Percentiles rank a stretch among this genome's conserved stretches.
phyloP scores from a whole-genome alignment of 2,113 vertebrate species.

The Cottus gobio region DNA sequence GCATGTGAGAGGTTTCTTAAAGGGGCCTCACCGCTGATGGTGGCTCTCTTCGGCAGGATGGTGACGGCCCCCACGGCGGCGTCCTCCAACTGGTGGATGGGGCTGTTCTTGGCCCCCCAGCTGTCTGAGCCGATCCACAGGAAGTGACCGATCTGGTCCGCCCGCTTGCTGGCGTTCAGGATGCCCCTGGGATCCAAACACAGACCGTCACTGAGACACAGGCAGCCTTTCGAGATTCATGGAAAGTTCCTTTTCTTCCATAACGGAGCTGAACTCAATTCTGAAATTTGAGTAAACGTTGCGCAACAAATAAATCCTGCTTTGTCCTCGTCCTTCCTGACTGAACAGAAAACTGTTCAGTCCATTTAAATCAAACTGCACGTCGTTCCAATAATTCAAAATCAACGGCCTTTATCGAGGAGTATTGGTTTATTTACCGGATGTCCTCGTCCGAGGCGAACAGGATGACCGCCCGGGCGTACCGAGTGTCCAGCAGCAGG shows the following conservation, averaged over 20 bases:
- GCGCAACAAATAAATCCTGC: no score
- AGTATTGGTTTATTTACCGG: slow-evolving; percentile 79
- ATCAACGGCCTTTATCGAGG: not conserved
- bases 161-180: slow-evolving; percentile 92
- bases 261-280: not conserved
- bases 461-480: slow-evolving; percentile 91
- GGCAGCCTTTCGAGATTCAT: not conserved
- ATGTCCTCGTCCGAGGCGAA: slow-evolving; percentile 97
- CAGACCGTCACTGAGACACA: not conserved
- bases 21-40: slow-evolving; percentile 85
- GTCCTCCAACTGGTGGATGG: slow-evolving; percentile 90
- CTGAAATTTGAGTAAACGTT: no score
- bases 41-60: slow-evolving; percentile 93
- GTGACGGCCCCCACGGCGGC: slow-evolving; percentile 93
- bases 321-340: no score
- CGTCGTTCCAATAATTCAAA: not conserved
- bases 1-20: not conserved
- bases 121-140: slow-evolving; percentile 97
- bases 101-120: slow-evolving; percentile 95
- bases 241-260: not conserved
- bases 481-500: slow-evolving; percentile 90
- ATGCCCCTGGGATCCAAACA: slow-evolving; percentile 85
- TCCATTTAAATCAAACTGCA: not conserved
- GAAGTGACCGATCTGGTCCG: slow-evolving; percentile 92
- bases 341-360: not conserved